These are phyloP conservation scores for Drosophila neonasuta DNA, from an alignment of 2,888 invertebrate genomes.

Conservation along the genomic window DNA sequence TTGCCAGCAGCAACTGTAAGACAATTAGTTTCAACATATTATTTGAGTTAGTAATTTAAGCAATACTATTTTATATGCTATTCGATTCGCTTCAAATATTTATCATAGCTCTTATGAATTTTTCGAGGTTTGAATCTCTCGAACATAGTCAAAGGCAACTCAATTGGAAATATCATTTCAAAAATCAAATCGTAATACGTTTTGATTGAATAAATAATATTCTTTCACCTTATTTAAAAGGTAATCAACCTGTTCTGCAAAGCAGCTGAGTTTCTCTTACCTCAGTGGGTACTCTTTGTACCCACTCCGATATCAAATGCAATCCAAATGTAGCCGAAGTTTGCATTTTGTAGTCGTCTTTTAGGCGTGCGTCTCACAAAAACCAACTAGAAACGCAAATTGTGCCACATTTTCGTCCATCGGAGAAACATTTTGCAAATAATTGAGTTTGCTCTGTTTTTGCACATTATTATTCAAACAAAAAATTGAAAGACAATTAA, in stretches of 20 bases:
- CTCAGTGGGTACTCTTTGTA: not conserved
- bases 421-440: not conserved
- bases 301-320: not conserved
- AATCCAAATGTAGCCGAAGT: not conserved
- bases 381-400: constrained; percentile 1
- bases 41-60: not conserved
- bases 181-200: too few relatives aligned
- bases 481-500: not conserved
- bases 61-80: not conserved
- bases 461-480: not conserved
- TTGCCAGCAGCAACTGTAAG: not conserved
- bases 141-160: constrained; percentile 1
- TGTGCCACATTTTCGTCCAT: constrained; percentile 27
- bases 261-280: not conserved
- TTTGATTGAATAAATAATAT: too few relatives aligned
- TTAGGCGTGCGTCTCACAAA: constrained; percentile 31
- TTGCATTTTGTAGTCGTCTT: constrained; percentile 37
- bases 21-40: constrained; percentile 9
- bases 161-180: not conserved
- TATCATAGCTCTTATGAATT: too few relatives aligned
- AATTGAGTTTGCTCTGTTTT: not conserved
- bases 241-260: too few relatives aligned
- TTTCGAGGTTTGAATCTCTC: not conserved
- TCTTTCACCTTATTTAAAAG: too few relatives aligned
- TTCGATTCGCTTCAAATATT: not conserved